These are phyloP conservation scores for Datnioides undecimradiatus DNA, from an alignment of 2,113 vertebrate species.

Conservation along the genomic window DNA sequence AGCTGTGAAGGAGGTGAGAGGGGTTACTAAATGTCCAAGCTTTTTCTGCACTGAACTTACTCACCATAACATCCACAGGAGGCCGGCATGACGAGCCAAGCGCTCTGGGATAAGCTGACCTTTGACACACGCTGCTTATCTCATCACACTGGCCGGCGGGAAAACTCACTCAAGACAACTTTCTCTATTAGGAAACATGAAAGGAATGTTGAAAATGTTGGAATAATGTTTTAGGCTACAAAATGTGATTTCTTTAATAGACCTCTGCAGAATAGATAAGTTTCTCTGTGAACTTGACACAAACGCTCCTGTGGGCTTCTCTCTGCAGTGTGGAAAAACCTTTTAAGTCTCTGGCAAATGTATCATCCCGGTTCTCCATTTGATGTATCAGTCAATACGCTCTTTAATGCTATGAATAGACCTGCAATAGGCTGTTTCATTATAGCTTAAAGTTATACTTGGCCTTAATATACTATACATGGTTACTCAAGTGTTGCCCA, in stretches of 20 bases:
- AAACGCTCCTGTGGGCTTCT: slow-evolving; percentile 30
- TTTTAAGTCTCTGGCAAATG: slow-evolving; percentile 35
- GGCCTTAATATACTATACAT: slow-evolving; percentile 9
- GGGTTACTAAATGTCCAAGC: slow-evolving; percentile 21
- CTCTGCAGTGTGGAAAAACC: slow-evolving; percentile 27
- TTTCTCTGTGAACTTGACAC: slow-evolving; percentile 32
- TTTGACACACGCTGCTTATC: slow-evolving; percentile 53
- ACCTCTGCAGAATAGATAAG: slow-evolving; percentile 30
- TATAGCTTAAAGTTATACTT: background rate
- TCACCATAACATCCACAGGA: slow-evolving; percentile 27
- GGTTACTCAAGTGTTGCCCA: background rate
- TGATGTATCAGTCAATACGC: slow-evolving; percentile 33
- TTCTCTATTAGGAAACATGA: slow-evolving; percentile 48
- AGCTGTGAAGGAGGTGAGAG: slow-evolving; percentile 32
- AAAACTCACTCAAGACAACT: slow-evolving; percentile 27
- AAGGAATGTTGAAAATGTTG: slow-evolving; percentile 32
- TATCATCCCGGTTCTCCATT: slow-evolving; percentile 15
- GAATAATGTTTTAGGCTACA: slow-evolving; percentile 43
- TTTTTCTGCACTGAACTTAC: slow-evolving; percentile 17
- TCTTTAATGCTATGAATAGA: slow-evolving; percentile 14
- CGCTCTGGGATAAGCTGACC: slow-evolving; percentile 48
- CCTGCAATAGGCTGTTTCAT: slow-evolving; percentile 13
- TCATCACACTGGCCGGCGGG: slow-evolving; percentile 34
- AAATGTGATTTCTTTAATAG: slow-evolving; percentile 34
- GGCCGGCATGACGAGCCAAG: slow-evolving; percentile 15